Conservation (phyloP, 37 sponge, comb jelly and placozoan species). For the Cladorhizidae sp. region DNA sequence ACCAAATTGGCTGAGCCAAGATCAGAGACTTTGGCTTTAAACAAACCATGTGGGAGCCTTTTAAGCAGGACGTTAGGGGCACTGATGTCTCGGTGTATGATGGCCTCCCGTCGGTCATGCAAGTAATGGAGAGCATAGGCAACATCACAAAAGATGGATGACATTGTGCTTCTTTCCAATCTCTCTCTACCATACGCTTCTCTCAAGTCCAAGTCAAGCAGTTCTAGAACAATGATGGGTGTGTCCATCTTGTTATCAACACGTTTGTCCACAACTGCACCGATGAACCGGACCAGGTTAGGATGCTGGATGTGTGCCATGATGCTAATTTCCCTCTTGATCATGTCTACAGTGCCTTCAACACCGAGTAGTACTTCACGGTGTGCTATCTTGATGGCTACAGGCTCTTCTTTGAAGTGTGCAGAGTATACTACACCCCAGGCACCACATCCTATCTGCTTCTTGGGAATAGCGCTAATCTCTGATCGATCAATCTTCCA, state of each 20-base stretch:
- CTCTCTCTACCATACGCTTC: slow-evolving; percentile 16
- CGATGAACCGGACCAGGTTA: slow-evolving; percentile 66
- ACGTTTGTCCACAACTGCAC: slow-evolving; percentile 41
- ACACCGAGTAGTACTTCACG: slow-evolving; percentile 29
- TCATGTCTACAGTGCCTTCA: neutral
- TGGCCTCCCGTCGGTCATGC: slow-evolving; percentile 56
- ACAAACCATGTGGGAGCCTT: slow-evolving; percentile 1
- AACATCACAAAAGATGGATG: slow-evolving; percentile 41
- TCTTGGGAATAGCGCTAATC: no score
- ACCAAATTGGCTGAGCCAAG: slow-evolving; percentile 75
- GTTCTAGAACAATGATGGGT: slow-evolving; percentile 63
- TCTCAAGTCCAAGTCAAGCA: slow-evolving; percentile 66
- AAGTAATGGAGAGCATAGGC: slow-evolving; percentile 74
- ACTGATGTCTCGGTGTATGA: slow-evolving; percentile 82
- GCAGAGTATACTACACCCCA: slow-evolving; percentile 64
- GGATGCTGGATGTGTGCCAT: slow-evolving; percentile 56
- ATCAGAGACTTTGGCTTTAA: slow-evolving; percentile 74
- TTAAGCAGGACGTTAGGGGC: slow-evolving; percentile 71
- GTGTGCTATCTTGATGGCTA: slow-evolving; percentile 70
- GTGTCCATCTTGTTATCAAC: neutral
- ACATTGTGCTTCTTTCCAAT: neutral
- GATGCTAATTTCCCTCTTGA: slow-evolving; percentile 59
- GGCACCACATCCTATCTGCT: slow-evolving; percentile 28
- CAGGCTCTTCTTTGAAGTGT: slow-evolving; percentile 41
- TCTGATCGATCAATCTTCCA: no score